phyloP scores from a whole-genome alignment of 2,888 invertebrate genomes.

The Cerceris ruficornis region DNA sequence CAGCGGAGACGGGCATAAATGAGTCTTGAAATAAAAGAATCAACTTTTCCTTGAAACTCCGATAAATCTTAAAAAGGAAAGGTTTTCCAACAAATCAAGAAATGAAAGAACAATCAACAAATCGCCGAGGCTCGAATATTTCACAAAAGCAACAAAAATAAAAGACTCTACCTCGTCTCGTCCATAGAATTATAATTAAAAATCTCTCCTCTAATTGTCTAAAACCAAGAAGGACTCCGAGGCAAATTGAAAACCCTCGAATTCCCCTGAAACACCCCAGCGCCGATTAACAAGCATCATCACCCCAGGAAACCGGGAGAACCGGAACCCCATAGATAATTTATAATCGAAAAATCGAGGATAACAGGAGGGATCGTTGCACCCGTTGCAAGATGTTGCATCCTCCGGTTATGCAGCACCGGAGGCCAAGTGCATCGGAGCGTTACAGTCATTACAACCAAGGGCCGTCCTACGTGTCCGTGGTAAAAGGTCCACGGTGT shows the following conservation, averaged over 20 bases:
- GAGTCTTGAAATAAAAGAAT: too few species aligned
- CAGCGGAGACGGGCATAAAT: too few species aligned
- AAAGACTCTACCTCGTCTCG: too few species aligned
- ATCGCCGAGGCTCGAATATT: too few species aligned
- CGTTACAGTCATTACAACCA: conserved; percentile 69
- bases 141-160: too few species aligned
- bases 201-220: neutral
- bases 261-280: neutral
- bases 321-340: conserved; percentile 23
- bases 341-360: conserved; percentile 50
- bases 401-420: conserved; percentile 54
- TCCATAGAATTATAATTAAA: too few species aligned
- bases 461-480: conserved; percentile 69
- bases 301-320: neutral
- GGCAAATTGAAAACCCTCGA: neutral
- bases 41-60: too few species aligned
- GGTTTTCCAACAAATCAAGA: too few species aligned
- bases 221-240: neutral
- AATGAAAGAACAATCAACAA: too few species aligned
- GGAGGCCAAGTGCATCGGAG: conserved; percentile 66
- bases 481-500: conserved; percentile 72
- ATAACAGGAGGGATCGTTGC: conserved; percentile 42
- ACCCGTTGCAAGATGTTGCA: conserved; percentile 46
- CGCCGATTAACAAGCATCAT: neutral
- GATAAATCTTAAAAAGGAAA: too few species aligned